Evolutionary conservation across 53 echinoderm and acorn worm species (phyloP).

Genomic region (Paracentrotus lividus): DNA sequence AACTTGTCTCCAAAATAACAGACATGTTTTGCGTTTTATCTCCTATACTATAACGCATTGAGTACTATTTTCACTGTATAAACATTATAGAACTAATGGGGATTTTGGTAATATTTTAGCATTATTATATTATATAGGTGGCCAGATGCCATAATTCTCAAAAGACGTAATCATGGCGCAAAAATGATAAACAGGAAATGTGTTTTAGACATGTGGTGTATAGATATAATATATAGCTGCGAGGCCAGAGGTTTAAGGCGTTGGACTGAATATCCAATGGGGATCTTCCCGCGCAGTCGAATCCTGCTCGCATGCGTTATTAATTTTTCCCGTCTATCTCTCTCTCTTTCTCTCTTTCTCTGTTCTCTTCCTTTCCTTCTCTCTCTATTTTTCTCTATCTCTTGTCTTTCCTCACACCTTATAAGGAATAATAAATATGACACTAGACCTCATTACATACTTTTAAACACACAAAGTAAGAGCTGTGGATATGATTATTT

Average conservation of each 20-base stretch:
- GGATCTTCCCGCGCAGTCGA: conserved; percentile 99
- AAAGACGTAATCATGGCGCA: no score
- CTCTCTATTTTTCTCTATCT: conserved; percentile 49
- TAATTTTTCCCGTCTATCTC: background rate
- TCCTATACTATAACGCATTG: no score
- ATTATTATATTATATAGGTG: no score
- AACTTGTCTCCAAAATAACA: no score
- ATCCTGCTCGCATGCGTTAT: conserved; percentile 97
- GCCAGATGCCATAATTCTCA: no score
- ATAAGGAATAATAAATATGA: background rate
- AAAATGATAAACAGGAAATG: no score
- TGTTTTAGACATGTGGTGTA: no score
- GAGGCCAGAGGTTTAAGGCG: conserved; percentile 99
- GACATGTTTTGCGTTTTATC: no score
- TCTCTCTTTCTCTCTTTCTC: background rate
- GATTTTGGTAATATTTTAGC: no score
- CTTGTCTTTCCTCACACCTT: background rate
- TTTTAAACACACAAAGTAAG: background rate
- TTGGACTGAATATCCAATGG: conserved; percentile 99
- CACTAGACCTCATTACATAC: background rate
- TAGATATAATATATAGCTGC: conserved; percentile 72
- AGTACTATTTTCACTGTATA: no score
- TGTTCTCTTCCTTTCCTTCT: background rate
- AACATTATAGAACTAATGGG: no score
- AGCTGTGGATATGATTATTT: background rate